A percentile compares a stretch with the other conserved stretches of the same genome.
These are phyloP conservation scores for Trachops cirrhosus DNA, from an alignment of 2,797 vertebrate species.

Conservation along the genomic window DNA sequence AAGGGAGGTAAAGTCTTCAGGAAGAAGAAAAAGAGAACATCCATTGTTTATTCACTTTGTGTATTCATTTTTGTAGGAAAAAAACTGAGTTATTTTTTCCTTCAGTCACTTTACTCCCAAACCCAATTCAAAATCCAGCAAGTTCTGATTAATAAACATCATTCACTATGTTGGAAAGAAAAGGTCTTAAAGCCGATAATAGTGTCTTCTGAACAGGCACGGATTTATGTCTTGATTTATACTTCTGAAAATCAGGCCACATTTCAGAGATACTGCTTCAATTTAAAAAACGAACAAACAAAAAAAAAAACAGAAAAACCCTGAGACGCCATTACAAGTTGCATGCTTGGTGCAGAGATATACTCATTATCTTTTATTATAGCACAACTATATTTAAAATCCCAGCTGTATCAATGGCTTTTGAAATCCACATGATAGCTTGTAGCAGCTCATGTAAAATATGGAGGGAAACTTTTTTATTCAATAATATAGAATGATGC, in stretches of 20 bases:
- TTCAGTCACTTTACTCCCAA: conserved; percentile 28
- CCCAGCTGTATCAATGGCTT: conserved; percentile 16
- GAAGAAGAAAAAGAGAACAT: background rate
- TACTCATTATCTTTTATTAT: background rate
- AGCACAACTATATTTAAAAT: conserved; percentile 45
- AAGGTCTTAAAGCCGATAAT: background rate
- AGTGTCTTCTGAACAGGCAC: conserved; percentile 20
- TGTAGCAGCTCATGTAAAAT: conserved; percentile 31
- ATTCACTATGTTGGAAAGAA: background rate
- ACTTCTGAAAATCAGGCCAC: conserved; percentile 22
- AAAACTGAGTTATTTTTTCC: background rate
- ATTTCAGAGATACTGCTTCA: background rate
- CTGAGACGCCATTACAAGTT: conserved; percentile 4
- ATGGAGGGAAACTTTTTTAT: background rate
- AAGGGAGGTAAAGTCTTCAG: background rate
- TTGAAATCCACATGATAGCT: background rate
- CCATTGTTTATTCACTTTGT: background rate
- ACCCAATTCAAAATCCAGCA: background rate
- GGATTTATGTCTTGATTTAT: conserved; percentile 1
- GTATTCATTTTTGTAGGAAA: background rate
- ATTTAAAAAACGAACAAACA: conserved; percentile 10
- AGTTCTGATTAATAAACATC: conserved; percentile 29
- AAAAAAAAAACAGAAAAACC: no score
- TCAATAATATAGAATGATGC: background rate
- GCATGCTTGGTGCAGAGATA: background rate